Evolutionary conservation across 2,113 vertebrate genomes (phyloP), one percentile per base, ranked within the genome.

Genomic region (Struthidea cinerea): DNA sequence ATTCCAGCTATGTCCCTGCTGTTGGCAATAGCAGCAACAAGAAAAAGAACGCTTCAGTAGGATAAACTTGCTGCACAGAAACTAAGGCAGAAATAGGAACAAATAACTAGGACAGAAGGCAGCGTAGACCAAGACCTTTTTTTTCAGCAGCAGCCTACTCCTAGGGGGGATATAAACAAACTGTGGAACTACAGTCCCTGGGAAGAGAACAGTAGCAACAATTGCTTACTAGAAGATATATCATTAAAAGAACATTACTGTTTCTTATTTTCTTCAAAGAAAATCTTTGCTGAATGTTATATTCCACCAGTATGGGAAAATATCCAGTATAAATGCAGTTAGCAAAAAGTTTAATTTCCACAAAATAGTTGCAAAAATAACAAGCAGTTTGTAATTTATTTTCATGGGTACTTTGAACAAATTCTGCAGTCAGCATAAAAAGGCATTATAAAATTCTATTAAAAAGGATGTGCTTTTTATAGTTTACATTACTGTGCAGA

Each of bases 401-500:
- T 97, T 96, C 94, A 90, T 87, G 41, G 35, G 15, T 75, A 70
- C 61, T 93, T 64, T 93, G 93, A 50, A 67, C 83, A 49, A 23
- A 57, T 59, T 95, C 93, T 94, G 16, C 35, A 96, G 68, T 44
- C 63, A 84, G 39, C 74, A 84, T 89, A 92, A 96, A 96, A 95
- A 94, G 5, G 20, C 28, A 83, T 87, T 80, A 64, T 59, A 93
- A 94, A 93, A 59, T 91, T 87, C 27, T 83, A 44, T 94, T 93
- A 70, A 96, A 93, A 96, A 95, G 80, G 94, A 85, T 50, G 7
- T 91, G 21, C 2, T 59, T 80, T 96, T 91, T 96, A 90, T 88
- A 32, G 16, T 93, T 96, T 86, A 65, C n/a, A 60, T 92, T 93
- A 89, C 17, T 12, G 20, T 69, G 41, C 23, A 67, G 55, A 95